Evolutionary conservation across 2,113 vertebrate species (phyloP).

Genomic region (Stercorarius parasiticus): DNA sequence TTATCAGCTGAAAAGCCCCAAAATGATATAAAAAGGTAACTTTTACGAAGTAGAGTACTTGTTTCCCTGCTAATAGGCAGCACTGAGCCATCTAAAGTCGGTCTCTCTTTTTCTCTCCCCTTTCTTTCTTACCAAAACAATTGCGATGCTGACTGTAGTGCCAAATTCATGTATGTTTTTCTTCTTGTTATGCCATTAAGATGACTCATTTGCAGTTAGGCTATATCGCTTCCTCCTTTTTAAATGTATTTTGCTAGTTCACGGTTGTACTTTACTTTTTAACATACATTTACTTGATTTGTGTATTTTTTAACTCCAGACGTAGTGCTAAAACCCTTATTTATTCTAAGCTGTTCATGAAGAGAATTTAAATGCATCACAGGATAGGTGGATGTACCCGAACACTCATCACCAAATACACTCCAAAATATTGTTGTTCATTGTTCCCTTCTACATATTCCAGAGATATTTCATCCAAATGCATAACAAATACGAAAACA

Average conservation of each 20-base stretch:
- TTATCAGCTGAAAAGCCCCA: background rate
- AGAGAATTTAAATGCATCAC: slow-evolving; percentile 1
- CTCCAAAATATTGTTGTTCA: slow-evolving; percentile 30
- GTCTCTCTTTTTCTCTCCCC: background rate
- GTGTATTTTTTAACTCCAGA: slow-evolving; percentile 32
- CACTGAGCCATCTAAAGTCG: background rate
- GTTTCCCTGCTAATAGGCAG: background rate
- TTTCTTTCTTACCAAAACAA: background rate
- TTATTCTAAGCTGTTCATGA: slow-evolving; percentile 4
- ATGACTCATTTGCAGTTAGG: slow-evolving; percentile 31
- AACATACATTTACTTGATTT: background rate
- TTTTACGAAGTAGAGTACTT: background rate
- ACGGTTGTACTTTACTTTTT: background rate
- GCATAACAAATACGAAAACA: slow-evolving; percentile 47
- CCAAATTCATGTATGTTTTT: background rate
- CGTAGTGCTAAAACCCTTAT: background rate
- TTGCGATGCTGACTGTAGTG: background rate
- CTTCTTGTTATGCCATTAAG: slow-evolving; percentile 26
- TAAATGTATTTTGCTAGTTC: background rate
- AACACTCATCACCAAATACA: slow-evolving; percentile 5
- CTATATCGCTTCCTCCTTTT: background rate
- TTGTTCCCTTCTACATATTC: slow-evolving; percentile 63
- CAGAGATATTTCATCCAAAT: slow-evolving; percentile 59
- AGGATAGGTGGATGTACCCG: background rate
- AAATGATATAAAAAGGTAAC: background rate